A percentile compares a stretch with the other conserved stretches of the same genome.
Conservation (phyloP, 2,113 vertebrate species). For the Rana temporaria region DNA sequence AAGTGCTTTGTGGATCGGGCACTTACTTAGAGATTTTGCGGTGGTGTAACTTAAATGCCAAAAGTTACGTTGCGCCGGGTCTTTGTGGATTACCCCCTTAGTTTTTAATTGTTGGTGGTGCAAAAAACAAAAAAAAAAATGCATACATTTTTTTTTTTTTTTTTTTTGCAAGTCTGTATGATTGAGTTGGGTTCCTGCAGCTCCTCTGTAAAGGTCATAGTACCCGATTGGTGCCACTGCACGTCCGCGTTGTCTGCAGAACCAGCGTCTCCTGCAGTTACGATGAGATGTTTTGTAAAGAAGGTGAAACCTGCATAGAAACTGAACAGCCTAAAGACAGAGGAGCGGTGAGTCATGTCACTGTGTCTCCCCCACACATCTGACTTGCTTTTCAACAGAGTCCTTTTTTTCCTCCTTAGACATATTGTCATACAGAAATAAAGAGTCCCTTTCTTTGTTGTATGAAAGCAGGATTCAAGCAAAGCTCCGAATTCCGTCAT, state of each 20-base stretch:
- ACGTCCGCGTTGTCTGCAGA: neutral
- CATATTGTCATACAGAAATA: conserved; percentile 15
- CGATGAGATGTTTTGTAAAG: neutral
- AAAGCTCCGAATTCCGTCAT: too few relatives aligned
- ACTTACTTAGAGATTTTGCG: too few relatives aligned
- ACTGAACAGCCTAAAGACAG: conserved; percentile 55
- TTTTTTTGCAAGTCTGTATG: too few relatives aligned
- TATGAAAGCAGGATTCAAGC: neutral
- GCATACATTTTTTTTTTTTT: too few relatives aligned
- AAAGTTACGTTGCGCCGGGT: too few relatives aligned
- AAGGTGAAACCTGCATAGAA: conserved; percentile 40
- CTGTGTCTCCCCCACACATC: conserved; percentile 38
- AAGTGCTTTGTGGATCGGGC: too few relatives aligned
- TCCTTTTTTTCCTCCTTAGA: conserved; percentile 39
- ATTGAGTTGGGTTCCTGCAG: too few relatives aligned
- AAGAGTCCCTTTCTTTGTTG: conserved; percentile 38
- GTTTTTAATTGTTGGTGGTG: too few relatives aligned
- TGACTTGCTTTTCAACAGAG: conserved; percentile 41
- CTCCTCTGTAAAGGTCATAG: too few relatives aligned
- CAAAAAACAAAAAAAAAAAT: too few relatives aligned
- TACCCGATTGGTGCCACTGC: neutral
- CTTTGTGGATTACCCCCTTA: too few relatives aligned
- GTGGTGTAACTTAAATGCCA: too few relatives aligned
- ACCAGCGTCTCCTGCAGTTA: neutral
- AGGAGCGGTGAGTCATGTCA: conserved; percentile 38